Conservation (phyloP, 2,797 vertebrate species). For the Steatocranus sp. region DNA sequence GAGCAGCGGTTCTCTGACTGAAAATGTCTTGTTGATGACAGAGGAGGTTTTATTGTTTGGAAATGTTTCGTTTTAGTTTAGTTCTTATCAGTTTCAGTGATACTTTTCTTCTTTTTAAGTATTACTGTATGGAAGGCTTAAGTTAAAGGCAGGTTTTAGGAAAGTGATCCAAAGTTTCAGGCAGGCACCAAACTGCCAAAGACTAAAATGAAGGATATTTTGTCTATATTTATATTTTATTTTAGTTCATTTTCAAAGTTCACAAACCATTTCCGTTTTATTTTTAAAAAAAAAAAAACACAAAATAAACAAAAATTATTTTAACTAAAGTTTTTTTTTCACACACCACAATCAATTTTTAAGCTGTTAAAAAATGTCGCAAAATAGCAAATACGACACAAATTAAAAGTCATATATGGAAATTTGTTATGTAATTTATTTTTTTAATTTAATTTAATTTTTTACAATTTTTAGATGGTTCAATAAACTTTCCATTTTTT, state of each 20-base stretch:
- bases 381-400: background rate
- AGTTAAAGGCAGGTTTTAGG: background rate
- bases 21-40: slow-evolving; percentile 40
- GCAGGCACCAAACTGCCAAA: background rate
- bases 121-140: background rate
- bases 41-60: background rate
- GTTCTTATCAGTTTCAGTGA: background rate
- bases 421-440: background rate
- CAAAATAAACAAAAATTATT: rapidly evolving
- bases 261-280: background rate
- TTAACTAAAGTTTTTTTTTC: background rate
- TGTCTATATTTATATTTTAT: background rate
- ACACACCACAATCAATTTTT: background rate
- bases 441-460: rapidly evolving
- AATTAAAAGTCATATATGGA: background rate
- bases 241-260: background rate
- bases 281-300: background rate
- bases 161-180: rapidly evolving
- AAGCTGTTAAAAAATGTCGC: background rate
- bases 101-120: background rate
- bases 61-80: rapidly evolving
- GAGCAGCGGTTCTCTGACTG: background rate
- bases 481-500: background rate
- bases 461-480: background rate
- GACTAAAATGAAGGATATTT: background rate